phyloP scores from a whole-genome alignment of 2,888 invertebrate species.

The Cyaniris semiargus region DNA sequence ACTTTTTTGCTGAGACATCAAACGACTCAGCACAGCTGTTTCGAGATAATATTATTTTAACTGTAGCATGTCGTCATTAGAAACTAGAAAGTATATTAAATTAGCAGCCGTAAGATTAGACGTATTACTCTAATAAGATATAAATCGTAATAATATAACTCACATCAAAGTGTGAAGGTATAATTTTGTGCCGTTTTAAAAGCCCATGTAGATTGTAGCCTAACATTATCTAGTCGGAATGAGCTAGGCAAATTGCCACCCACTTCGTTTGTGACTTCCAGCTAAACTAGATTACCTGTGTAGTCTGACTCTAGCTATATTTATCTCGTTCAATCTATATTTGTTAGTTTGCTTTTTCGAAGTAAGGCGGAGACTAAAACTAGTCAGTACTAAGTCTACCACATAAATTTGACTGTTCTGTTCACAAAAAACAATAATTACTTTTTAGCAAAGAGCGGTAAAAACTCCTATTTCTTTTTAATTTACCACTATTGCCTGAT shows the following conservation, averaged over 20 bases:
- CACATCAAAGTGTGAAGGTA: constrained; percentile 20
- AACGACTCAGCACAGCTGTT: background rate
- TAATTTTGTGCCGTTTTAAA: constrained; percentile 30
- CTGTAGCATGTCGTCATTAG: constrained; percentile 16
- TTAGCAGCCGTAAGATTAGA: constrained; percentile 14
- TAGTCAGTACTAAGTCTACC: no score
- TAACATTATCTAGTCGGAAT: constrained; percentile 24
- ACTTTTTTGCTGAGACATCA: no score
- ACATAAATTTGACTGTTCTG: no score
- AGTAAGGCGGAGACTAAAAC: no score
- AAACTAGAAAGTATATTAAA: constrained; percentile 31
- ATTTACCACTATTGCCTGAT: no score
- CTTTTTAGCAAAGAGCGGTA: no score
- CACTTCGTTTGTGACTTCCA: background rate
- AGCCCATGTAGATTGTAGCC: background rate
- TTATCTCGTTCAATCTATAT: background rate
- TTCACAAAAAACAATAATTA: no score
- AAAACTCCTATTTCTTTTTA: no score
- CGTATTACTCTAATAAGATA: constrained; percentile 25
- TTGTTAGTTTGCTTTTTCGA: background rate
- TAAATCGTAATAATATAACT: constrained; percentile 27
- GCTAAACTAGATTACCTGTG: constrained; percentile 13
- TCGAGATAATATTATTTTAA: constrained; percentile 8
- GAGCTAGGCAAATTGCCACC: constrained; percentile 24
- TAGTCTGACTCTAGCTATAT: background rate